Evolutionary conservation across 2,797 vertebrate genomes (phyloP), one percentile per base, ranked within the genome.

Genomic region (Nannoperca obscura): DNA sequence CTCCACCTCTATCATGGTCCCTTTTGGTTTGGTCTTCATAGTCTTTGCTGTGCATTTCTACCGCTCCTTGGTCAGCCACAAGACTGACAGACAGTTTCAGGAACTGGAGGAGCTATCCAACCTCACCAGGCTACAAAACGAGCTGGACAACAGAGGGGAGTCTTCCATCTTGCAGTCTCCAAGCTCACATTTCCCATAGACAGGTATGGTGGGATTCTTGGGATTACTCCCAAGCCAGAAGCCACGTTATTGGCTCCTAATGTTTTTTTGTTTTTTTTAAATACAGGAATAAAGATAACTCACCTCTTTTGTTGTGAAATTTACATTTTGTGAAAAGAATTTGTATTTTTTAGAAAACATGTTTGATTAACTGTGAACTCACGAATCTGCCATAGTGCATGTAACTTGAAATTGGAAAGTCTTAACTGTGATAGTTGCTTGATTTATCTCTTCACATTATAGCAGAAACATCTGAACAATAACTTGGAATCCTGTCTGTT

Each of bases 31-130:
- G 74, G 89, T 99, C 79, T 99, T 99, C 80, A 99, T 99, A 2
- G 94, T 99, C 32, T 99, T 99, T 2, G 98, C 98, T 0, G 97
- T 99, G 85, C 98, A 99, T 88, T 99, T 99, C 90, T 99, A 99
- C 89, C 96, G 98, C 75, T 99, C 98, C 0, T 92, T 99, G 86
- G 98, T 99, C 83, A 98, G 97, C 94, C 98, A 99, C 91, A 99
- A 99, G 94, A 99, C 98, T 5, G 98, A 99, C 94, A 93, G 98
- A 72, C 98, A 99, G 82, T 98, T 98, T 68, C 96, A 98, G 90
- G 98, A 99, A 93, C 96, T 94, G n/a, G 92, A 92, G 67, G 93
- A 94, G 93, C 95, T 99, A 9, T 97, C 97, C 0, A 97, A 99
- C 77, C 97, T 98, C 42, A 98, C 97, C 77, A 95, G 97, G 87